phyloP scores from a whole-genome alignment of 2,888 invertebrate genomes.

The Orthosia gothica region DNA sequence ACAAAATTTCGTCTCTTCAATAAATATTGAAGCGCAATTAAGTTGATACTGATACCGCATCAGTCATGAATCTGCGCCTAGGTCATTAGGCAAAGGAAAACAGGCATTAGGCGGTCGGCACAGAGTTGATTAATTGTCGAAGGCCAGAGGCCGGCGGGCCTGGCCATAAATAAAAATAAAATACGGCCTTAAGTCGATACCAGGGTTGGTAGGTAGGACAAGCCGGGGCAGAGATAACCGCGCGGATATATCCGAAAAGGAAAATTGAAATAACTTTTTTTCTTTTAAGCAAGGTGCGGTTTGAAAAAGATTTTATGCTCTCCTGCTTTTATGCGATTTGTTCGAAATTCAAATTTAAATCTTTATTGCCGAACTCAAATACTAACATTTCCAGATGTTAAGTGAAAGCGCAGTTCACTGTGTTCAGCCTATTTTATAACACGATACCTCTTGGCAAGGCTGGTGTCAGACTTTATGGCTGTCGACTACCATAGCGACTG shows the following conservation, averaged over 20 bases:
- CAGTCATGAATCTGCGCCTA: conserved; percentile 73
- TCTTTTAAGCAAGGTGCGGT: conserved; percentile 10
- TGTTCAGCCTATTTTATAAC: too few relatives aligned
- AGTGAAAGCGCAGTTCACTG: too few relatives aligned
- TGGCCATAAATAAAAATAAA: conserved; percentile 84
- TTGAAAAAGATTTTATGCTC: conserved; percentile 12
- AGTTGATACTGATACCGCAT: conserved; percentile 69
- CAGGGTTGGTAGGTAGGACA: conserved; percentile 64
- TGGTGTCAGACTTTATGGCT: too few relatives aligned
- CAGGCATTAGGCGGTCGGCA: conserved; percentile 78
- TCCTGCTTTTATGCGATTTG: neutral
- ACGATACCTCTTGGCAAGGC: too few relatives aligned
- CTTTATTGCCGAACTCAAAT: too few relatives aligned
- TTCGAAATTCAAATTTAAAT: neutral
- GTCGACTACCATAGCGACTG: too few relatives aligned
- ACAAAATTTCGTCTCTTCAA: conserved; percentile 43
- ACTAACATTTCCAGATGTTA: too few relatives aligned
- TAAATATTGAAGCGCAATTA: conserved; percentile 68
- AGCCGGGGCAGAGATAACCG: conserved; percentile 56
- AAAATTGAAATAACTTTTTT: conserved; percentile 49
- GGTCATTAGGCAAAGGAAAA: conserved; percentile 83
- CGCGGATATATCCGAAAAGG: conserved; percentile 55
- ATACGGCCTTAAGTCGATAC: conserved; percentile 75
- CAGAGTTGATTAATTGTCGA: conserved; percentile 82
- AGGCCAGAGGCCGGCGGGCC: conserved; percentile 74